These are phyloP conservation scores for Zaprionus capensis DNA, from an alignment of 1,140 invertebrate genomes.

Conservation along the genomic window DNA sequence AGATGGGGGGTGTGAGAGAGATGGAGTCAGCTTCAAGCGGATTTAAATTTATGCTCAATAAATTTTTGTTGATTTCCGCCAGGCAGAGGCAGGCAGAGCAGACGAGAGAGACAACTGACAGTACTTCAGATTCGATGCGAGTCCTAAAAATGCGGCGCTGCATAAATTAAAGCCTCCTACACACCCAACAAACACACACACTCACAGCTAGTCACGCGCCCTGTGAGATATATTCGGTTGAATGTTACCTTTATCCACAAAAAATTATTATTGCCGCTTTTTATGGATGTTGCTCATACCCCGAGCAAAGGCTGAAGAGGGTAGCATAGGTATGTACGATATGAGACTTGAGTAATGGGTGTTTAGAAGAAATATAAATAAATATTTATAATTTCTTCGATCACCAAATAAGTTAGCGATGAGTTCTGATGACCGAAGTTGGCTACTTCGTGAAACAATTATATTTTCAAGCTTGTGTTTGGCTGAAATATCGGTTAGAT, in stretches of 20 bases:
- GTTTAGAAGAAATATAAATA: not conserved
- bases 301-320: not conserved
- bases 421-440: too few relatives aligned
- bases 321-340: not conserved
- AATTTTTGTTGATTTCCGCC: conserved; percentile 82
- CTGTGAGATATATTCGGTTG: not conserved
- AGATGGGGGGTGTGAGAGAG: conserved; percentile 5
- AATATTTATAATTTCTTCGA: not conserved
- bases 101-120: not conserved
- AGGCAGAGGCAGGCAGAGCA: not conserved
- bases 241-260: conserved; percentile 57
- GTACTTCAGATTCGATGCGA: conserved; percentile 34
- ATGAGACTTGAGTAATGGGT: not conserved
- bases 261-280: conserved; percentile 66
- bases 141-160: conserved; percentile 73
- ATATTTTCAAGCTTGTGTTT: too few relatives aligned
- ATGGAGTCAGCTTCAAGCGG: conserved; percentile 48
- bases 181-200: conserved; percentile 16
- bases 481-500: too few relatives aligned
- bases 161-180: conserved; percentile 70
- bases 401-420: too few relatives aligned
- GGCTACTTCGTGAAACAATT: too few relatives aligned
- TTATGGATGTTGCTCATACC: conserved; percentile 49
- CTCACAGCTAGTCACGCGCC: not conserved
- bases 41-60: conserved; percentile 84